Evolutionary conservation across 2,888 invertebrate genomes (phyloP).

Genomic region (Cremastobaeus sp.): DNA sequence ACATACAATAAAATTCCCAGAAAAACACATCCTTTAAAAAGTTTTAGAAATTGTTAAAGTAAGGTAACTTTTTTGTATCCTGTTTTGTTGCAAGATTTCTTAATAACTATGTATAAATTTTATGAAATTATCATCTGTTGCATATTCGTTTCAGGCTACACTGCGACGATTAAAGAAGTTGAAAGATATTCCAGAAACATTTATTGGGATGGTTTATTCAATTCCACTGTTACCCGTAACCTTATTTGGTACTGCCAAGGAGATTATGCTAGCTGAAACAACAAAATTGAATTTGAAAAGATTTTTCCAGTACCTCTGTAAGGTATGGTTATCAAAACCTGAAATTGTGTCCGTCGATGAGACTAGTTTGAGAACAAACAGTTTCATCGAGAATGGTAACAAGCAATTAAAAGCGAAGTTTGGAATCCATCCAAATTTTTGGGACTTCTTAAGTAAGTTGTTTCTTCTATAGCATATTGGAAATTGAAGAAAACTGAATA

Average conservation of each 20-base stretch:
- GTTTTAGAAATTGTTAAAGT: too few species aligned
- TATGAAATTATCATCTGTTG: too few species aligned
- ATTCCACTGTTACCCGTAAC: neutral
- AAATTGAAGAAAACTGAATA: too few species aligned
- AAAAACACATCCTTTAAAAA: too few species aligned
- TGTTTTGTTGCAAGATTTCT: too few species aligned
- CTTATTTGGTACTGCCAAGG: neutral
- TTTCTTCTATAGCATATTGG: too few species aligned
- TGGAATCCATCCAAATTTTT: neutral
- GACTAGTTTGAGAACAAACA: neutral
- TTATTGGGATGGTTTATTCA: neutral
- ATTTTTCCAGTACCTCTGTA: neutral
- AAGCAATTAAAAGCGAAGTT: neutral
- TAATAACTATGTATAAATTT: too few species aligned
- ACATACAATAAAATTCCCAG: too few species aligned
- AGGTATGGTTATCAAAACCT: neutral
- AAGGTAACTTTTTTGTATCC: too few species aligned
- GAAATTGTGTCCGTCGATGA: neutral
- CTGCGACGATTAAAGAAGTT: neutral
- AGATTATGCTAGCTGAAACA: neutral
- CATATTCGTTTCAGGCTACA: slow-evolving; percentile 1
- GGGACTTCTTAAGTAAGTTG: neutral
- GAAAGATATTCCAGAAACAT: neutral
- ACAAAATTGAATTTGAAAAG: neutral
- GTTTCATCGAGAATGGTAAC: neutral